phyloP scores from a whole-genome alignment of 2,888 invertebrate species.

The Drosophila quinaria region DNA sequence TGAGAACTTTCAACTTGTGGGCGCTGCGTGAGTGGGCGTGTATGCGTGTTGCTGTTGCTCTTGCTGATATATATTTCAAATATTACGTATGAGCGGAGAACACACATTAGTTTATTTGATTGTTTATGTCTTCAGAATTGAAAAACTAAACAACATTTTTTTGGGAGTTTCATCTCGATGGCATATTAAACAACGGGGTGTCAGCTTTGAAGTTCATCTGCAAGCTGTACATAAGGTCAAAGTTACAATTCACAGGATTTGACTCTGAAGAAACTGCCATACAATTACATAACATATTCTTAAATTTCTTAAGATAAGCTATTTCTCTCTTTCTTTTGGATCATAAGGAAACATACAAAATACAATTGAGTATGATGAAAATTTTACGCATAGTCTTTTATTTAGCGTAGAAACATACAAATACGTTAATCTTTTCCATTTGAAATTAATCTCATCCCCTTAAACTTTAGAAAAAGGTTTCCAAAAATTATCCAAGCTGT shows the following conservation, averaged over 20 bases:
- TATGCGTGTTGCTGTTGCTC: slow-evolving; percentile 44
- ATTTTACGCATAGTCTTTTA: not conserved
- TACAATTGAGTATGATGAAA: not conserved
- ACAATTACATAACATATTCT: not conserved
- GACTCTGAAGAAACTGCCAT: not conserved
- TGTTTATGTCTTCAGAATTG: slow-evolving; percentile 54
- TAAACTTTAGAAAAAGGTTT: too few species aligned
- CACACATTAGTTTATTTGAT: slow-evolving; percentile 70
- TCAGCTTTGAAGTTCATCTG: slow-evolving; percentile 46
- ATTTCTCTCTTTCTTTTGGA: not conserved
- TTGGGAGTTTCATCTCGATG: not conserved
- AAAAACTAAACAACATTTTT: slow-evolving; percentile 35
- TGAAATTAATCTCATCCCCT: not conserved
- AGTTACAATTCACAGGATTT: slow-evolving; percentile 36
- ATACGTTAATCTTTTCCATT: not conserved
- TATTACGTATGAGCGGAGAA: slow-evolving; percentile 56
- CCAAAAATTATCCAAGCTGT: too few species aligned
- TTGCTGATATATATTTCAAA: slow-evolving; percentile 62
- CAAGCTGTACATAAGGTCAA: slow-evolving; percentile 51
- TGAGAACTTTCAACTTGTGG: slow-evolving; percentile 80
- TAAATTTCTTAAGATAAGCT: not conserved
- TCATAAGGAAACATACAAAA: not conserved
- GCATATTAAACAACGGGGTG: slow-evolving; percentile 40
- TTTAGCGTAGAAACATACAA: not conserved
- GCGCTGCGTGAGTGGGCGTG: slow-evolving; percentile 52